Percentiles rank a stretch among this genome's conserved stretches.
phyloP scores from a whole-genome alignment of 2,888 invertebrate genomes.

The Aleiodes leptofemur region DNA sequence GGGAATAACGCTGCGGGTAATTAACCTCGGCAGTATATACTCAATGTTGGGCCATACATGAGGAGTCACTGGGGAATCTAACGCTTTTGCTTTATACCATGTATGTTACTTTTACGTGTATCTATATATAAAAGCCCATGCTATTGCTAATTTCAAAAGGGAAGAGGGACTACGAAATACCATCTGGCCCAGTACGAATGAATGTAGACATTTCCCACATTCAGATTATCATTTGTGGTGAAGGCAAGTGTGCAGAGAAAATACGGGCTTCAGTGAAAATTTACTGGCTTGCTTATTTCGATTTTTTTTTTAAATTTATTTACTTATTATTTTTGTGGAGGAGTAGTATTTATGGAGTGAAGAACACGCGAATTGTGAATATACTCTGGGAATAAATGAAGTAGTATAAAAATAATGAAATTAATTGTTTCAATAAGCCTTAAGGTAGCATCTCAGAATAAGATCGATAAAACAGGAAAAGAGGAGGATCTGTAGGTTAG shows the following conservation, averaged over 20 bases:
- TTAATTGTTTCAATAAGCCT: no score
- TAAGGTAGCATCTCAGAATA: no score
- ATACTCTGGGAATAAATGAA: no score
- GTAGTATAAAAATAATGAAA: no score
- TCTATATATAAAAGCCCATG: background rate
- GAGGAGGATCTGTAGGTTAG: no score
- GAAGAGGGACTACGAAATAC: slow-evolving; percentile 1
- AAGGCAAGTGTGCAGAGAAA: background rate
- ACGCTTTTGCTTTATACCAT: slow-evolving; percentile 33
- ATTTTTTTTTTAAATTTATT: background rate
- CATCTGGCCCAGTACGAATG: slow-evolving; percentile 45
- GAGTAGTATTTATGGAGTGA: no score
- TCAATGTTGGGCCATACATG: slow-evolving; percentile 39
- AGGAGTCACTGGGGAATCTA: slow-evolving; percentile 40
- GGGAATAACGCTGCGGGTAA: slow-evolving; percentile 52
- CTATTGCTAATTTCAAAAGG: slow-evolving; percentile 47
- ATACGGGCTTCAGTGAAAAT: slow-evolving; percentile 28
- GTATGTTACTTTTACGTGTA: slow-evolving; percentile 36
- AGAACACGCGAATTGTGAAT: no score
- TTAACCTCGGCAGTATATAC: slow-evolving; percentile 54
- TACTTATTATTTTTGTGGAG: background rate
- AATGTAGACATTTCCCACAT: slow-evolving; percentile 45
- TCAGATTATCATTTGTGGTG: slow-evolving; percentile 36
- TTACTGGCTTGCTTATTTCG: background rate
- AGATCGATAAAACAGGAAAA: no score